Percentiles rank a stretch among this genome's conserved stretches.
phyloP scores from a whole-genome alignment of 2,888 invertebrate species.

The Hyppa rectilinea region DNA sequence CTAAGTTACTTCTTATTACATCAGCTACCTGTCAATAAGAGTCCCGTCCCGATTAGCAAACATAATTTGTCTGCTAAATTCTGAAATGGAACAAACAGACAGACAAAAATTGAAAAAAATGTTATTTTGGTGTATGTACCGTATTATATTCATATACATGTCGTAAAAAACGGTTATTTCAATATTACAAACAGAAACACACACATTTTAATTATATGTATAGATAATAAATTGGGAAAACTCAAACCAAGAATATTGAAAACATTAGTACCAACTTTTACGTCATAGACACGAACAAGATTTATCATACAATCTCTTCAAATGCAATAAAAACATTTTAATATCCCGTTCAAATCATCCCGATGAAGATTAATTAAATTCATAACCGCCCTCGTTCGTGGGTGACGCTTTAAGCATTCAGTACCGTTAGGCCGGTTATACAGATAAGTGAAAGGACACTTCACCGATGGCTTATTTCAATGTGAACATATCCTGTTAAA shows the following conservation, averaged over 20 bases:
- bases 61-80: too few relatives aligned
- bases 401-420: constrained; percentile 68
- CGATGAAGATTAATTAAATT: constrained; percentile 79
- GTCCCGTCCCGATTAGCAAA: too few relatives aligned
- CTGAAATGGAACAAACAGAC: too few relatives aligned
- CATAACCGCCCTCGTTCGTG: constrained; percentile 79
- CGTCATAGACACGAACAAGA: not conserved
- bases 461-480: constrained; percentile 27
- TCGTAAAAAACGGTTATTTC: too few relatives aligned
- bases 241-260: not conserved
- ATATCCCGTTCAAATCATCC: constrained; percentile 72
- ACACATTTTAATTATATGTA: too few relatives aligned
- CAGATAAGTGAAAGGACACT: constrained; percentile 31
- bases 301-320: constrained; percentile 20
- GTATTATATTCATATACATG: too few relatives aligned
- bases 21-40: too few relatives aligned
- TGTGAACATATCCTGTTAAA: constrained; percentile 29
- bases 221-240: not conserved
- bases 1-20: too few relatives aligned
- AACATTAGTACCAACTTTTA: not conserved
- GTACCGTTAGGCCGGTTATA: constrained; percentile 58
- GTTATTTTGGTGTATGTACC: too few relatives aligned
- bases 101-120: too few relatives aligned
- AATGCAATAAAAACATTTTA: constrained; percentile 62
- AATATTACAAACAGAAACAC: too few relatives aligned